Evolutionary conservation across 2,113 vertebrate genomes (phyloP).

Genomic region (Turnix velox): DNA sequence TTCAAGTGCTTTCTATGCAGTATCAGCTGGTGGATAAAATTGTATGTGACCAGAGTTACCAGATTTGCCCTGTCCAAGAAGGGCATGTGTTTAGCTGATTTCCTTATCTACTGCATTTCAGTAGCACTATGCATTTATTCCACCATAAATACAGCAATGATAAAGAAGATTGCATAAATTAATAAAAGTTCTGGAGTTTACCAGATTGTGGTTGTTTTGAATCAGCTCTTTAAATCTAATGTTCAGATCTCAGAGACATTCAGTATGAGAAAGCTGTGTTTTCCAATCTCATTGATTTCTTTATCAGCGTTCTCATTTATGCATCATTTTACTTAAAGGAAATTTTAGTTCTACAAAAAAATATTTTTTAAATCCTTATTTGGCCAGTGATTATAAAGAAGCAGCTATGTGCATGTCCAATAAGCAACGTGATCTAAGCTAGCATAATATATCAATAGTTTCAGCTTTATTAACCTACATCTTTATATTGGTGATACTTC

Average conservation of each 20-base stretch:
- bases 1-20: background rate
- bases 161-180: background rate
- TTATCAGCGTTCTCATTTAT: background rate
- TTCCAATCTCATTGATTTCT: background rate
- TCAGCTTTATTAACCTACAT: background rate
- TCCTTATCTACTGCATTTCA: background rate
- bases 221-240: background rate
- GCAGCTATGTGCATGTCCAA: background rate
- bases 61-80: background rate
- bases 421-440: background rate
- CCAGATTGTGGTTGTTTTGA: background rate
- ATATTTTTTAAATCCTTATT: background rate
- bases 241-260: background rate
- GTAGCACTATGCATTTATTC: background rate
- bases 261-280: background rate
- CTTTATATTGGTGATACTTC: background rate
- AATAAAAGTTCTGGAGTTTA: background rate
- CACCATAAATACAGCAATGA: background rate
- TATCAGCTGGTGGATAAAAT: background rate
- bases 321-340: background rate
- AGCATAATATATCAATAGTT: background rate
- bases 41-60: background rate
- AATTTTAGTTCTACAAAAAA: background rate
- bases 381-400: background rate
- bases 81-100: background rate